Evolutionary conservation across 2,888 invertebrate species (phyloP), one percentile per base, ranked within the genome.

Genomic region (Nemapogon koenigi): DNA sequence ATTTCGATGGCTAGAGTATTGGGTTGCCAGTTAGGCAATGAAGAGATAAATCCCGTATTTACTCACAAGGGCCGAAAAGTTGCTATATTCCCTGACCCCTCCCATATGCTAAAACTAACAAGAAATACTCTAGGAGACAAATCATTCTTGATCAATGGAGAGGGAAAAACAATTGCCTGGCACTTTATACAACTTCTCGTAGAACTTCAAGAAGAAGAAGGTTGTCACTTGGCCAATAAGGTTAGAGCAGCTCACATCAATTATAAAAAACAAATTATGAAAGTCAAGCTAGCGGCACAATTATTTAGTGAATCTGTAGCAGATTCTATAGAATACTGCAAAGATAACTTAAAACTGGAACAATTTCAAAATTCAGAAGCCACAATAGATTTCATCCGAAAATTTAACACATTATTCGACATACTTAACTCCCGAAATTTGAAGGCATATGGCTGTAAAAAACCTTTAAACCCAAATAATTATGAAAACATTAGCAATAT

Each of bases 81-180:
- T n/a, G 28, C 11, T 13, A n/a, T 41, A 19, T 25, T 41, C 22
- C 37, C 41, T n/a, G 41, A 41, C 25, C 25, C 41, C n/a, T 35
- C 36, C 25, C 41, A 41, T 29, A 41, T 37, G 41, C 16, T 41
- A 7, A 41, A 41, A 22, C 32, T 41, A 26, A 17, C 37, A 13
- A 36, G 40, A 17, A 40, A 41, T 16, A 41, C 41, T 8, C 26
- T 41, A 26, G 38, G 36, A 16, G 42, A 39, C 30, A 28, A 28
- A 11, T n/a, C 7, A 28, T 4, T n/a, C 7, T 4, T 28, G 4
- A 28, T n/a, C 4, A 28, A 28, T 28, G 4, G n/a, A 4, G 6
- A 28, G 4, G 11, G 11, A n/a, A 4, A 28, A 7, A 6, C 6
- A 28, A 28, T 28, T 7, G 7, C 7, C 4, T 28, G 28, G 28